Conservation (phyloP, 1,140 invertebrate species). For the Sipha flava region DNA sequence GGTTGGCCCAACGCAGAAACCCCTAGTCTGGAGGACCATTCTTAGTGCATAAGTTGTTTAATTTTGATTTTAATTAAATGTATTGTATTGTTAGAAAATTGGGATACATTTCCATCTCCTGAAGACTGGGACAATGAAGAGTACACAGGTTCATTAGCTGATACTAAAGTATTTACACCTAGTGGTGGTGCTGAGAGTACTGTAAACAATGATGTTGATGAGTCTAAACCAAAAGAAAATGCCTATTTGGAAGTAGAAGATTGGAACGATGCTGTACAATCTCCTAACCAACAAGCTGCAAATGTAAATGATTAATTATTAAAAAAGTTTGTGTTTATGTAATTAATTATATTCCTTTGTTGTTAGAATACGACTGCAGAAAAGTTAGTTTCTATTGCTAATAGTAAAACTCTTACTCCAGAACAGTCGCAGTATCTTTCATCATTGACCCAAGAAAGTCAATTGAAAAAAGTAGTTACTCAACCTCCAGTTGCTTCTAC, state of each 20-base stretch:
- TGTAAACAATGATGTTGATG: constrained; percentile 38
- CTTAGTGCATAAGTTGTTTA: too few species aligned
- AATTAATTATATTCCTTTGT: background rate
- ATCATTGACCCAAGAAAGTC: constrained; percentile 57
- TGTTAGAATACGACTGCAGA: background rate
- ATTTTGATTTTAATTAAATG: too few species aligned
- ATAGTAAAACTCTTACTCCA: constrained; percentile 45
- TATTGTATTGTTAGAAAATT: too few species aligned
- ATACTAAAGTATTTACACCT: constrained; percentile 89
- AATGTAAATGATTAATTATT: background rate
- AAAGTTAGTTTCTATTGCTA: background rate
- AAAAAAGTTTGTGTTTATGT: background rate
- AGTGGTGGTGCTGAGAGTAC: constrained; percentile 47
- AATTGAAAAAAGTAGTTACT: constrained; percentile 4
- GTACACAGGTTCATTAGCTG: constrained; percentile 82
- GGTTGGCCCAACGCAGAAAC: too few species aligned
- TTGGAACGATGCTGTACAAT: constrained; percentile 22
- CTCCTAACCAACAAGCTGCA: background rate
- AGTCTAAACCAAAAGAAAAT: constrained; percentile 38
- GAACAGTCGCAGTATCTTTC: constrained; percentile 64
- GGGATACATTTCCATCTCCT: constrained; percentile 47
- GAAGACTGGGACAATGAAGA: constrained; percentile 94
- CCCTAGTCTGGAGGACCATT: too few species aligned
- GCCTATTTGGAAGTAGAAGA: constrained; percentile 36
- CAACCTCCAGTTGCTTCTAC: background rate